A percentile compares a stretch with the other conserved stretches of the same genome.
These are phyloP conservation scores for Siderastrea siderea DNA, from an alignment of 92 coral and sea anemone species.

Conservation along the genomic window DNA sequence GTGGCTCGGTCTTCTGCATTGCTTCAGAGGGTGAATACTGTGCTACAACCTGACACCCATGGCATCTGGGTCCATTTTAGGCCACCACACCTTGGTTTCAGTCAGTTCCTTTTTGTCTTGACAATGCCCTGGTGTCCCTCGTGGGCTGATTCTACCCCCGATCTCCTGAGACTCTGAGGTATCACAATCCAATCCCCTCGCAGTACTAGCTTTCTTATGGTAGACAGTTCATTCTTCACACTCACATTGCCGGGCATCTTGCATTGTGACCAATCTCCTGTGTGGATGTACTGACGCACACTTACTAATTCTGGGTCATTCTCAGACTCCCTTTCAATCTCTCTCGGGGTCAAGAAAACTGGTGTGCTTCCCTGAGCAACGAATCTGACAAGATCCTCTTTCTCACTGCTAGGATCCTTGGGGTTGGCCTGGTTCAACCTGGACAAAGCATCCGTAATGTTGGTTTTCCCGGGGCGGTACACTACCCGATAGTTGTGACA, in stretches of 20 bases:
- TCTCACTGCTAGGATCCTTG: background rate
- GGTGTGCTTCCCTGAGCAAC: constrained; percentile 65
- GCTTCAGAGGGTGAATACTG: constrained; percentile 25
- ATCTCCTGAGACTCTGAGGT: constrained; percentile 22
- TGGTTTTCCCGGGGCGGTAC: constrained; percentile 69
- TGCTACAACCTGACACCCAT: constrained; percentile 40
- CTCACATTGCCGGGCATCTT: constrained; percentile 44
- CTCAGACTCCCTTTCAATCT: constrained; percentile 5
- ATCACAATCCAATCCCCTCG: constrained; percentile 34
- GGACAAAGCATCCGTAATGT: background rate
- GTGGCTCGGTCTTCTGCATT: constrained; percentile 13
- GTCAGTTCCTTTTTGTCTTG: constrained; percentile 51
- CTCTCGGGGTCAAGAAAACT: constrained; percentile 59
- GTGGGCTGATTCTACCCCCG: constrained; percentile 12
- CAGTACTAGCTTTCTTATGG: constrained; percentile 1
- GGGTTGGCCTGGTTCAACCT: too few relatives aligned
- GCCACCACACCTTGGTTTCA: constrained; percentile 52
- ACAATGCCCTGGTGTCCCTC: constrained; percentile 41
- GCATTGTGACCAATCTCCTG: constrained; percentile 59
- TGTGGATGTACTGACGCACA: too few relatives aligned
- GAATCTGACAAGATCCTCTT: constrained; percentile 50
- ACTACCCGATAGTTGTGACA: constrained; percentile 54
- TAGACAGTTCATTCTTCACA: constrained; percentile 12
- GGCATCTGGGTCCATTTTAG: constrained; percentile 31
- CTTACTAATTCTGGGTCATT: too few relatives aligned